A percentile compares a stretch with the other conserved stretches of the same genome.
These are phyloP conservation scores for Epinotia ramella DNA, from an alignment of 2,888 invertebrate genomes.

Conservation along the genomic window DNA sequence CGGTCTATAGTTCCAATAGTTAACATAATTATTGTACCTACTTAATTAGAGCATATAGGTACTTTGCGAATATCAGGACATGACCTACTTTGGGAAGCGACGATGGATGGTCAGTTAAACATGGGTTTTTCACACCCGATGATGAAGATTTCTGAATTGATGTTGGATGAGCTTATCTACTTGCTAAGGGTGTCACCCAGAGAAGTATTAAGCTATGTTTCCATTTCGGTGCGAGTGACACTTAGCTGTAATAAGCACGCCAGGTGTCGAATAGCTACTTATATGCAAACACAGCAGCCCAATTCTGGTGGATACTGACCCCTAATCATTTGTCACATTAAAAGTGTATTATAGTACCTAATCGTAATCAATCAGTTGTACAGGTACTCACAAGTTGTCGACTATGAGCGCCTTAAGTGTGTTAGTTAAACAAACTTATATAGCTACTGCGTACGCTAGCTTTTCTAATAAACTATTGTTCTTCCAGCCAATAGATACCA, in stretches of 20 bases:
- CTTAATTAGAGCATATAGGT: no score
- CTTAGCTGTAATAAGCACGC: no score
- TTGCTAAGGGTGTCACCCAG: not conserved
- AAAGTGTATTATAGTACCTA: no score
- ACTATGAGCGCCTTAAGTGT: not conserved
- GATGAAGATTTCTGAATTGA: not conserved
- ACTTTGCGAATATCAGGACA: no score
- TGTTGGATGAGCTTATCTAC: not conserved
- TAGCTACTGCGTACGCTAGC: no score
- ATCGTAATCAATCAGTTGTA: not conserved
- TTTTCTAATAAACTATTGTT: slow-evolving; percentile 16
- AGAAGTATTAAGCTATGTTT: not conserved
- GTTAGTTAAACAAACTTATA: no score
- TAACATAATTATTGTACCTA: no score
- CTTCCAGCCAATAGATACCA: slow-evolving; percentile 14
- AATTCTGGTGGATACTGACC: no score
- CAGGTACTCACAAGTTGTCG: not conserved
- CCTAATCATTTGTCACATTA: no score
- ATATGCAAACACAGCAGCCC: no score
- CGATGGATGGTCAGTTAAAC: not conserved
- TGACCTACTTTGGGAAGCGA: not conserved
- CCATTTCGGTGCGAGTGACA: no score
- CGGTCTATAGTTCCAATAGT: not conserved
- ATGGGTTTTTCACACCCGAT: not conserved
- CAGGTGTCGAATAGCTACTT: no score